Conservation (phyloP, 2,888 invertebrate species). For the Craniophora ligustri region DNA sequence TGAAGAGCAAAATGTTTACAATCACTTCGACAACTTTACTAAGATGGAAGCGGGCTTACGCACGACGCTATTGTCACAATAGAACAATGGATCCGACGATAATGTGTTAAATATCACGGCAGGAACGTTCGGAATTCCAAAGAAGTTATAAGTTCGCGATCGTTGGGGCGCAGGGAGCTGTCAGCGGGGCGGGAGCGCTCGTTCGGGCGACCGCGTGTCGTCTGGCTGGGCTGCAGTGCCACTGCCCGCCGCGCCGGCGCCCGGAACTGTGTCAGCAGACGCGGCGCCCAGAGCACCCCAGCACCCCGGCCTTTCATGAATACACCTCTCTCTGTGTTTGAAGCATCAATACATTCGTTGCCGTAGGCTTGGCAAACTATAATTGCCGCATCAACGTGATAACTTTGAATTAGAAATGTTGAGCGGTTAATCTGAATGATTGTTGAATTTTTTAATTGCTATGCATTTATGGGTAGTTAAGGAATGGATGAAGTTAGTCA, state of each 20-base stretch:
- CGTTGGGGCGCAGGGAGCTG: constrained; percentile 51
- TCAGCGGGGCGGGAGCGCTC: constrained; percentile 73
- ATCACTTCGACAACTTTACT: constrained; percentile 68
- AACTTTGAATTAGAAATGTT: constrained; percentile 33
- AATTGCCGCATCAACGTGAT: constrained; percentile 60
- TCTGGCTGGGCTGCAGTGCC: constrained; percentile 82
- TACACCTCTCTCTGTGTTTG: constrained; percentile 73
- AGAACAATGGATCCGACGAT: constrained; percentile 69
- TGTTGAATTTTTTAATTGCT: constrained; percentile 4
- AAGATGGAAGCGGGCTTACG: constrained; percentile 73
- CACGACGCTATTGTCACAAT: constrained; percentile 72
- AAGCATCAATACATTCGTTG: constrained; percentile 80
- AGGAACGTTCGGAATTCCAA: constrained; percentile 56
- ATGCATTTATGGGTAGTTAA: constrained; percentile 6
- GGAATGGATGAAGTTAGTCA: too few relatives aligned
- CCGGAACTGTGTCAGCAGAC: constrained; percentile 85
- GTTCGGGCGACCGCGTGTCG: constrained; percentile 80
- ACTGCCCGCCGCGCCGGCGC: constrained; percentile 85
- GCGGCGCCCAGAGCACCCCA: constrained; percentile 76
- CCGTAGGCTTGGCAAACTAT: constrained; percentile 61
- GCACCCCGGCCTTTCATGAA: constrained; percentile 75
- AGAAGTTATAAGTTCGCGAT: constrained; percentile 63
- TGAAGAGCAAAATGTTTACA: constrained; percentile 67
- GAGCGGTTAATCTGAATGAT: constrained; percentile 9
- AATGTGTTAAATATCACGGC: constrained; percentile 46